Evolutionary conservation across 2,797 vertebrate genomes (phyloP), one percentile per base, ranked within the genome.

Genomic region (Apogon talboti): DNA sequence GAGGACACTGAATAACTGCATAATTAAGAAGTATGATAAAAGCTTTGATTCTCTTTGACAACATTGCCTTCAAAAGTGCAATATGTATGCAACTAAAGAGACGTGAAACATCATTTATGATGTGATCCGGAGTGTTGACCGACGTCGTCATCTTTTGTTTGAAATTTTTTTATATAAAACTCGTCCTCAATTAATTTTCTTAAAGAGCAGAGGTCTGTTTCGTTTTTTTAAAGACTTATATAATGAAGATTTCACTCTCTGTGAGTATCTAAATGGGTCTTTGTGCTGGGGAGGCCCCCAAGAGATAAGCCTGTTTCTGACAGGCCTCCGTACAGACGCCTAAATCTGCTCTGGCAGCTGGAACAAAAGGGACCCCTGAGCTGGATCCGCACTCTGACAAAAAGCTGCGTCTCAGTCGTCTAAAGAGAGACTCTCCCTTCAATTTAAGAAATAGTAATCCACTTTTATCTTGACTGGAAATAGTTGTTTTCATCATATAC

Each of bases 281-380:
- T 92, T 92, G 90, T 92, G 83, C 83, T 42, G 62, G 33, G 74
- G 87, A 87, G 86, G 88, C 89, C 89, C 89, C 81, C 73, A 80
- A 87, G 83, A 90, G 90, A 91, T 93, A 91, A 93, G 89, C 92
- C 88, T 90, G 86, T 91, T 92, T 90, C 88, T 91, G 91, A 91
- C 91, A 91, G 89, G 85, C 83, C 86, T 86, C 86, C 59, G 82
- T 88, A 87, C 89, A 82, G 84, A 91, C 74, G 74, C 84, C 84
- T 51, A 91, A 92, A 92, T 92, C 84, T 87, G 88, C 87, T 87
- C 78, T 93, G 91, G 89, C 92, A 92, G 90, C 89, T 92, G 89
- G 87, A 92, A 92, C 91, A 91, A 92, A 35, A 90, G 81, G 66
- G 72, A 79, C 74, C 79, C 74, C 77, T 66, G 79, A 84, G 82